Evolutionary conservation across 2,113 vertebrate species (phyloP), one percentile per base, ranked within the genome.

Genomic region (Merops nubicus): DNA sequence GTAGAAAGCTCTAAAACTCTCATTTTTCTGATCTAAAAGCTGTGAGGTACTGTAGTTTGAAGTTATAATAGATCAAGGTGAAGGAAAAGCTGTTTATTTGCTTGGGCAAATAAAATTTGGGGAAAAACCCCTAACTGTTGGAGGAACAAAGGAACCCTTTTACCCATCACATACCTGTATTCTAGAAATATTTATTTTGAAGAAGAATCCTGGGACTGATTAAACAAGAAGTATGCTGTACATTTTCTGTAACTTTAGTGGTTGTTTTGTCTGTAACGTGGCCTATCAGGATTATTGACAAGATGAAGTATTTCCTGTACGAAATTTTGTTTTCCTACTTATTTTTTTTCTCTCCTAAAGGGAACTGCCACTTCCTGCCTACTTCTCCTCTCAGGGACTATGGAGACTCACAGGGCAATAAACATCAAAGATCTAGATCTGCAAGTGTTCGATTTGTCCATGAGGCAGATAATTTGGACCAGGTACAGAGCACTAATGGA

Each of bases 341-440:
- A 7, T 78, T 77, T 82, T 84, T 82, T 79, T 28, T 20, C 8
- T 94, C 75, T 88, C 88, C 57, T 98, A n/a, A 97, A 99, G 99
- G 99, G 12, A 97, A 89, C 34, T 94, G 33, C 38, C 98, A 77
- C 78, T 98, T 99, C 89, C 82, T 97, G 69, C 98, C 99, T 65
- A 99, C 99, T 43, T 99, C 99, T 85, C 98, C 99, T 47, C 98
- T 99, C 87, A 99, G 96, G 96, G 98, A 98, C 92, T 98, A 98
- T 57, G 95, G 91, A 68, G 95, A 94, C 64, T 38, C 85, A 9
- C 96, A 95, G 68, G 85, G 96, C 26, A 89, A 85, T 45, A 98
- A 95, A 65, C 98, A 98, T 40, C 98, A 95, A 56, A 98, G 98
- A 72, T 98, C 98, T 68, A 98, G 98, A 76, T 99, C 99, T 73